Evolutionary conservation across 2,888 invertebrate species (phyloP).

Genomic region (Philaethria dido): DNA sequence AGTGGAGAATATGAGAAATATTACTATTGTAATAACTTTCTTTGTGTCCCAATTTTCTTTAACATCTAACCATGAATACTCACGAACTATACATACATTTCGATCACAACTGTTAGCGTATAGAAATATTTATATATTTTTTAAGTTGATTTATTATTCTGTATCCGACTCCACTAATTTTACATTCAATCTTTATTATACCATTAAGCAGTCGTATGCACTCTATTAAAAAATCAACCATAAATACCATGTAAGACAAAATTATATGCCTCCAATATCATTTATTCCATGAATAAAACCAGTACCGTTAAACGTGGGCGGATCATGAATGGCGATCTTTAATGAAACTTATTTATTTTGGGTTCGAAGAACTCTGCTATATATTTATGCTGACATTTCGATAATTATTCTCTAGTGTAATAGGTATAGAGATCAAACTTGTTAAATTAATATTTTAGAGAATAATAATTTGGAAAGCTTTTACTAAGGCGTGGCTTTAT

Average conservation of each 20-base stretch:
- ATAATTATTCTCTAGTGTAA: conserved; percentile 32
- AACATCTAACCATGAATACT: too few species aligned
- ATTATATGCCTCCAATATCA: conserved; percentile 31
- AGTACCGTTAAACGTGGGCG: conserved; percentile 55
- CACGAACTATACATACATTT: too few species aligned
- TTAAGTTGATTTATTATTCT: background rate
- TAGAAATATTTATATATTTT: background rate
- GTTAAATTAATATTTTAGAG: conserved; percentile 15
- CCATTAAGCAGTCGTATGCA: conserved; percentile 16
- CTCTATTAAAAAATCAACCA: conserved; percentile 21
- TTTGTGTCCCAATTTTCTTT: background rate
- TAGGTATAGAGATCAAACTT: conserved; percentile 26
- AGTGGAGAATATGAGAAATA: background rate
- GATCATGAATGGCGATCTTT: conserved; percentile 52
- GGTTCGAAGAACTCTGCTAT: conserved; percentile 50
- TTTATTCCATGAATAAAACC: conserved; percentile 46
- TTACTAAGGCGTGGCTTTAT: conserved; percentile 43
- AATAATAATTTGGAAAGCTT: conserved; percentile 12
- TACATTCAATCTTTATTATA: conserved; percentile 12
- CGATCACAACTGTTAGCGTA: too few species aligned
- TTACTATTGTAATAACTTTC: background rate
- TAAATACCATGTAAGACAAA: conserved; percentile 35
- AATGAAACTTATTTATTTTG: conserved; percentile 51
- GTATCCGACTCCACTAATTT: conserved; percentile 17
- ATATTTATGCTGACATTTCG: conserved; percentile 37